A percentile compares a stretch with the other conserved stretches of the same genome.
Conservation (phyloP, 2,113 vertebrate genomes). For the Zapus hudsonius region DNA sequence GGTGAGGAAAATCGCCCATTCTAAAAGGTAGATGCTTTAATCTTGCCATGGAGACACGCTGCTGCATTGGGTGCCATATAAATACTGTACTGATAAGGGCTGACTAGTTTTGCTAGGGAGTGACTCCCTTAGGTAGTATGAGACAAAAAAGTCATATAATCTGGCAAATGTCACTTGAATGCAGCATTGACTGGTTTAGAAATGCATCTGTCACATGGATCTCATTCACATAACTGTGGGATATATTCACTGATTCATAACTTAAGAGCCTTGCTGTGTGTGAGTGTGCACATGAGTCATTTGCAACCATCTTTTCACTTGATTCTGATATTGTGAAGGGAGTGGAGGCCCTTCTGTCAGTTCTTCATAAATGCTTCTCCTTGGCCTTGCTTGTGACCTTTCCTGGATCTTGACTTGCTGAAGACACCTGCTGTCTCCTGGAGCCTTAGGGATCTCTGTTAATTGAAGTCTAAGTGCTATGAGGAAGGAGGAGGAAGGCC, state of each 20-base stretch:
- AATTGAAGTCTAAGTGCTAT: background rate
- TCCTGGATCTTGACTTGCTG: background rate
- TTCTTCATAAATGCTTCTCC: background rate
- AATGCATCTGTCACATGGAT: background rate
- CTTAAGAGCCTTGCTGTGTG: background rate
- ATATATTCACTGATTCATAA: background rate
- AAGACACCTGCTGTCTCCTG: background rate
- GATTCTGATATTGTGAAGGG: background rate
- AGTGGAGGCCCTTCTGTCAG: fast-evolving
- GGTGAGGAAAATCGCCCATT: constrained; percentile 3
- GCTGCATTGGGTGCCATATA: background rate
- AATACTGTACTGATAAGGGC: background rate
- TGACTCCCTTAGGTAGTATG: background rate
- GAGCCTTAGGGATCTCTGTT: background rate
- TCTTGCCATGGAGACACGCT: constrained; percentile 16
- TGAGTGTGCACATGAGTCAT: fast-evolving
- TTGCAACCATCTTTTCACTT: background rate
- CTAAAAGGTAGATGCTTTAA: constrained; percentile 47
- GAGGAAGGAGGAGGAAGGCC: background rate
- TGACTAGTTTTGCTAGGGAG: background rate
- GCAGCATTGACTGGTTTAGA: background rate
- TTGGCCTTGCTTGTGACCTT: background rate
- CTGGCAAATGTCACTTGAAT: background rate
- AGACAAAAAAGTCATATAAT: background rate
- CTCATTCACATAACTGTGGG: background rate